These are phyloP conservation scores for Blastobasis lacticolella DNA, from an alignment of 2,888 invertebrate species.

Conservation along the genomic window DNA sequence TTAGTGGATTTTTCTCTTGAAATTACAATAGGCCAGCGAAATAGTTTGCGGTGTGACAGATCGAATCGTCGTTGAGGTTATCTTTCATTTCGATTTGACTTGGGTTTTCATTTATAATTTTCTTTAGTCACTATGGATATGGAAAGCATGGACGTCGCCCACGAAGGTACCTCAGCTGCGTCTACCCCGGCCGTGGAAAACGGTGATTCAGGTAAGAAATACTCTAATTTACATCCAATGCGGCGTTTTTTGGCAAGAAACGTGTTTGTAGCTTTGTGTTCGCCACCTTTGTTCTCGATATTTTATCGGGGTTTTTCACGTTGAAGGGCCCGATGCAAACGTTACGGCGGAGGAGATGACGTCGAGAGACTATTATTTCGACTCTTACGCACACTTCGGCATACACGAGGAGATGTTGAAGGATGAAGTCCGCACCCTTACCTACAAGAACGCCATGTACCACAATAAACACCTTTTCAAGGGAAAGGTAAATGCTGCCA, in stretches of 20 bases:
- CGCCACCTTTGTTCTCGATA: slow-evolving; percentile 14
- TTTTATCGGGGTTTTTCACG: slow-evolving; percentile 17
- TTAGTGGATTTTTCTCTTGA: slow-evolving; percentile 3
- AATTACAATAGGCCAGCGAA: no score
- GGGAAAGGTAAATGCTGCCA: slow-evolving; percentile 75
- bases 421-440: slow-evolving; percentile 98
- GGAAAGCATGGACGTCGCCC: slow-evolving; percentile 71
- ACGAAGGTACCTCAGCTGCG: slow-evolving; percentile 56
- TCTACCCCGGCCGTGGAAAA: slow-evolving; percentile 60
- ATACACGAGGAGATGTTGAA: slow-evolving; percentile 99
- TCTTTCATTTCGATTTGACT: slow-evolving; percentile 28
- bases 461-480: slow-evolving; percentile 99
- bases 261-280: slow-evolving; percentile 34
- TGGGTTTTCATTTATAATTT: no score
- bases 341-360: slow-evolving; percentile 97
- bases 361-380: slow-evolving; percentile 99
- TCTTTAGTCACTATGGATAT: slow-evolving; percentile 29
- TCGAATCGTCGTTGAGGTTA: slow-evolving; percentile 66
- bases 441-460: slow-evolving; percentile 99
- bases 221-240: background rate
- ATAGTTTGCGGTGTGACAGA: slow-evolving; percentile 32
- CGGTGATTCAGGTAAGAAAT: slow-evolving; percentile 41
- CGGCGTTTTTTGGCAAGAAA: slow-evolving; percentile 29
- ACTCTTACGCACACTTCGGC: slow-evolving; percentile 99
- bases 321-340: slow-evolving; percentile 62